Conservation (phyloP, 2,797 vertebrate genomes). For the Morus bassanus region DNA sequence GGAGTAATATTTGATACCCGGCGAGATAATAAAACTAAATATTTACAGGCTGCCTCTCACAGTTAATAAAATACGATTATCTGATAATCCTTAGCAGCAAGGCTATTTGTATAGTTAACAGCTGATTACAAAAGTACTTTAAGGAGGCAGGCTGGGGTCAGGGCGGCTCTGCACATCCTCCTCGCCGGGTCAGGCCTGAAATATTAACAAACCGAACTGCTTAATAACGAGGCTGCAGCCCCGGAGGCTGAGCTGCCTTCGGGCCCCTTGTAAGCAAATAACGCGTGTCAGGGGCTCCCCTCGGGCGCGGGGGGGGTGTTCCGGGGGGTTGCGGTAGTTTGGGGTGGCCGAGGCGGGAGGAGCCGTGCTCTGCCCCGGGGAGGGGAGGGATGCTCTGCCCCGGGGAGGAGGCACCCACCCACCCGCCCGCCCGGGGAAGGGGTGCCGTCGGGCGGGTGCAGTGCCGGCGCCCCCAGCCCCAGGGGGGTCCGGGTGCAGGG, state of each 20-base stretch:
- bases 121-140: constrained; percentile 64
- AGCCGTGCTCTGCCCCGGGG: neutral
- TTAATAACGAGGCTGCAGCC: constrained; percentile 53
- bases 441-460: neutral
- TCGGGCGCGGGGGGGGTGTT: neutral
- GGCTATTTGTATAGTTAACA: constrained; percentile 71
- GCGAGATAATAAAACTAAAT: constrained; percentile 71
- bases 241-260: constrained; percentile 41
- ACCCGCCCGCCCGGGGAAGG: neutral
- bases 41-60: constrained; percentile 69
- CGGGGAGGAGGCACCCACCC: too few relatives aligned
- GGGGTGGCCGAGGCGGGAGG: neutral
- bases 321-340: neutral
- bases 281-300: constrained; percentile 13
- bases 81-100: constrained; percentile 68
- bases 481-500: fast-evolving
- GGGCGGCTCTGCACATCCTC: constrained; percentile 32
- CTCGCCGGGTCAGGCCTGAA: constrained; percentile 58
- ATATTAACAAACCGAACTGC: constrained; percentile 67
- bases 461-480: neutral
- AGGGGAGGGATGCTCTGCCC: neutral
- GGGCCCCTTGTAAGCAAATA: constrained; percentile 56
- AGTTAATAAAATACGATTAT: constrained; percentile 72
- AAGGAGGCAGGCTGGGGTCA: constrained; percentile 51
- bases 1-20: constrained; percentile 61